A percentile compares a stretch with the other conserved stretches of the same genome.
These are phyloP conservation scores for Neogobius melanostomus DNA, from an alignment of 2,113 vertebrate species.

Conservation along the genomic window DNA sequence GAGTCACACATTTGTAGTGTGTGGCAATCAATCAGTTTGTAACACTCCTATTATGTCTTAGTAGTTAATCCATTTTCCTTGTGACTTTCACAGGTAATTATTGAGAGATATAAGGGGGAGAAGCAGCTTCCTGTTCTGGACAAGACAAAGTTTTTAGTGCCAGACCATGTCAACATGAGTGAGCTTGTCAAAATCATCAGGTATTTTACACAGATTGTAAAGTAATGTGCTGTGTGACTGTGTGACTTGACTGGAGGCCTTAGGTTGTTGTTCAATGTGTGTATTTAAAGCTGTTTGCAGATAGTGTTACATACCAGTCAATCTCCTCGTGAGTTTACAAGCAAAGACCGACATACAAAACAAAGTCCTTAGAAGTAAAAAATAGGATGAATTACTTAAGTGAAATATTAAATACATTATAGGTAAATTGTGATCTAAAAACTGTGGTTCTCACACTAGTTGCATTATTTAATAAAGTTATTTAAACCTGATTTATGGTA, in stretches of 20 bases:
- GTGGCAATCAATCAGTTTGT: no score
- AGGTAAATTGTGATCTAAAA: no score
- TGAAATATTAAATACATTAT: no score
- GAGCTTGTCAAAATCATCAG: constrained; percentile 99
- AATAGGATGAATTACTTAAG: no score
- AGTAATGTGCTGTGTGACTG: not conserved
- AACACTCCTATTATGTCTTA: not conserved
- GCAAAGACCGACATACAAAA: not conserved
- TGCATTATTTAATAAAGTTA: no score
- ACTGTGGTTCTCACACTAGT: no score
- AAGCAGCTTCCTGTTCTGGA: constrained; percentile 96
- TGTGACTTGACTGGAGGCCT: not conserved
- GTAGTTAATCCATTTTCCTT: not conserved
- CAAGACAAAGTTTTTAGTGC: constrained; percentile 98
- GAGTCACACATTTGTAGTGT: no score
- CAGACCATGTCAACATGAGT: constrained; percentile 99
- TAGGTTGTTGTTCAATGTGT: not conserved
- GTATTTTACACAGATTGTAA: constrained; percentile 37
- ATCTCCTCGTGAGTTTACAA: not conserved
- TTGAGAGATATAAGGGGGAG: constrained; percentile 97
- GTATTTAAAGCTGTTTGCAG: constrained; percentile 12
- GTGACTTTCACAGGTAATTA: constrained; percentile 85
- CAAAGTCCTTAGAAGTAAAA: not conserved
- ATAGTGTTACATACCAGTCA: not conserved
- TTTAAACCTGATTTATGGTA: no score